A percentile compares a stretch with the other conserved stretches of the same genome.
Evolutionary conservation across 2,888 invertebrate genomes (phyloP).

Genomic region (Linnaemya tessellans): DNA sequence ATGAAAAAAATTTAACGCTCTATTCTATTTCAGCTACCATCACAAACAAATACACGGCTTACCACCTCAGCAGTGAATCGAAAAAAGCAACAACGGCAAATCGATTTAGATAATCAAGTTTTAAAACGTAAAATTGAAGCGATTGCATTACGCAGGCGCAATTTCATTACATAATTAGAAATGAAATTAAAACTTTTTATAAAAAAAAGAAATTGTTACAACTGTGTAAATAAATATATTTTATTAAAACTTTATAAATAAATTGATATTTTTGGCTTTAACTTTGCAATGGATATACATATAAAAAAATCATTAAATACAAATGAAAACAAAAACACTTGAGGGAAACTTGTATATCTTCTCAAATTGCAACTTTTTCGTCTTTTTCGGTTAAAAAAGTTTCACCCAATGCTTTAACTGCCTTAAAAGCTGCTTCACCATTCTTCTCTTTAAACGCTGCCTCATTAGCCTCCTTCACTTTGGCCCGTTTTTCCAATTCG

Average conservation of each 20-base stretch:
- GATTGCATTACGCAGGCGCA: constrained; percentile 74
- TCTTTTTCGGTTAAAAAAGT: constrained; percentile 74
- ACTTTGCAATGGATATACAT: constrained; percentile 6
- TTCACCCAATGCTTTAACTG: constrained; percentile 79
- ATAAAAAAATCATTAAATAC: background rate
- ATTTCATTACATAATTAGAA: constrained; percentile 49
- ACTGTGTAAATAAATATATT: constrained; percentile 45
- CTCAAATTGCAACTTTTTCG: constrained; percentile 39
- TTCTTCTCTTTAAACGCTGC: constrained; percentile 78
- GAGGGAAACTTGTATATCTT: background rate
- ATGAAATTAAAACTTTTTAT: background rate
- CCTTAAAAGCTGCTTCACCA: constrained; percentile 80
- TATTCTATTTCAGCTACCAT: constrained; percentile 58
- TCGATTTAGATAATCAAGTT: constrained; percentile 86
- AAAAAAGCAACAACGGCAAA: constrained; percentile 85
- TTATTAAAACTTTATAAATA: constrained; percentile 46
- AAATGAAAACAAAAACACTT: background rate
- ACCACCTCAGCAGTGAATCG: constrained; percentile 83
- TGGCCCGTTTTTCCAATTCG: constrained; percentile 78
- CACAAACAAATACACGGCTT: constrained; percentile 78
- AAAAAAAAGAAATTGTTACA: constrained; percentile 20
- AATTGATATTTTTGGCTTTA: background rate
- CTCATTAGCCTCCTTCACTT: constrained; percentile 76
- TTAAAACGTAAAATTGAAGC: constrained; percentile 81
- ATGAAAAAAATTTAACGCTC: background rate